phyloP scores from a whole-genome alignment of 30 jellyfish, hydroid and myxozoan genomes.

The Aurelia coerulea region DNA sequence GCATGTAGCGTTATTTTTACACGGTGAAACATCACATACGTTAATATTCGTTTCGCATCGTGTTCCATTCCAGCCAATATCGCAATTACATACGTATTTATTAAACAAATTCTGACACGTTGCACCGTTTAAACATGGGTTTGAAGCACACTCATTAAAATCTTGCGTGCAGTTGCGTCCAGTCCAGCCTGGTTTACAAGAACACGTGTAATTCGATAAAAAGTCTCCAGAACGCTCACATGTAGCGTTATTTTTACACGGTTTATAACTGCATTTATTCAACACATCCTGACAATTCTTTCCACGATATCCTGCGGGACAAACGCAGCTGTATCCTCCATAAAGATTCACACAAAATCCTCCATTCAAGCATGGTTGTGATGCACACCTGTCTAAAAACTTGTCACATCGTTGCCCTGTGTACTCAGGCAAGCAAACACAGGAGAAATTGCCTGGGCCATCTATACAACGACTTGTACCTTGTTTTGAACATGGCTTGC shows the following conservation, averaged over 20 bases:
- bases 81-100: constrained; percentile 63
- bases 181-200: constrained; percentile 83
- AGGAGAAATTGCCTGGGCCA: constrained; percentile 58
- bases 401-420: constrained; percentile 71
- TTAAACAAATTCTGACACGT: constrained; percentile 72
- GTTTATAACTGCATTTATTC: constrained; percentile 61
- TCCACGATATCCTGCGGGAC: constrained; percentile 83
- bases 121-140: constrained; percentile 74
- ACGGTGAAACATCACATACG: constrained; percentile 73
- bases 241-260: constrained; percentile 83
- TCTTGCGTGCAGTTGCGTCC: constrained; percentile 86
- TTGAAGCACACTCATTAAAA: constrained; percentile 71
- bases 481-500: constrained; percentile 61
- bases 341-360: constrained; percentile 68
- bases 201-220: constrained; percentile 68
- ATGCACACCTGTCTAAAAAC: constrained; percentile 50
- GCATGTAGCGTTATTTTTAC: constrained; percentile 80
- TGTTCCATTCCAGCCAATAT: constrained; percentile 82
- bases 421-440: constrained; percentile 68
- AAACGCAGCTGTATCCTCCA: constrained; percentile 61
- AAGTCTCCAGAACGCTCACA: constrained; percentile 74
- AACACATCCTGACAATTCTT: constrained; percentile 61
- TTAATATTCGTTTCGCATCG: constrained; percentile 67
- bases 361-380: constrained; percentile 75
- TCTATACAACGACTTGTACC: constrained; percentile 67